Conservation (phyloP, 2,888 invertebrate species). For the Epinotia nisella region DNA sequence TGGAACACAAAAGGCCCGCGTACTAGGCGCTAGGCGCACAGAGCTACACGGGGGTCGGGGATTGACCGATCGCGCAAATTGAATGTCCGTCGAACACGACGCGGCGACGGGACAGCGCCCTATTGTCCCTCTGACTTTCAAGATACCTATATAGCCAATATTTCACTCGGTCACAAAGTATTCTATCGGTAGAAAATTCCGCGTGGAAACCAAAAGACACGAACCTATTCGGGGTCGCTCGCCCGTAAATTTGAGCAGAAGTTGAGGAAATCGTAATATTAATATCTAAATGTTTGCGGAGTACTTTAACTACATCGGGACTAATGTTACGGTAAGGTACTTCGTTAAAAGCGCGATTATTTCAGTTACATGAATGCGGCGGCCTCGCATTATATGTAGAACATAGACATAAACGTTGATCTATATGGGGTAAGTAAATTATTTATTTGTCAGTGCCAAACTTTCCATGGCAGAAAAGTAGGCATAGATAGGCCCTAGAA, state of each 20-base stretch:
- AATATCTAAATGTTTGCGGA: slow-evolving; percentile 37
- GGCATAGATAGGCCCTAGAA: too few relatives aligned
- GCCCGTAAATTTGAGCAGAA: slow-evolving; percentile 44
- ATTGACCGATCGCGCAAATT: slow-evolving; percentile 81
- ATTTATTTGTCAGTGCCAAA: background rate
- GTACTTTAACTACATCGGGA: slow-evolving; percentile 27
- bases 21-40: slow-evolving; percentile 71
- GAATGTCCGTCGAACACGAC: slow-evolving; percentile 74
- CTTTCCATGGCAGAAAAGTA: too few relatives aligned
- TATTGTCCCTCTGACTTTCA: slow-evolving; percentile 71
- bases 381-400: slow-evolving; percentile 19
- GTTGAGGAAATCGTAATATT: slow-evolving; percentile 37
- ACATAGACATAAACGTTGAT: background rate
- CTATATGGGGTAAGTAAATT: background rate
- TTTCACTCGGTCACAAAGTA: slow-evolving; percentile 65
- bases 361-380: slow-evolving; percentile 18
- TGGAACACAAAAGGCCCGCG: slow-evolving; percentile 68
- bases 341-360: slow-evolving; percentile 36
- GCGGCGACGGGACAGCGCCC: slow-evolving; percentile 59
- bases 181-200: slow-evolving; percentile 54
- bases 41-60: slow-evolving; percentile 68
- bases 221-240: slow-evolving; percentile 48
- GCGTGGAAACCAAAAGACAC: slow-evolving; percentile 49
- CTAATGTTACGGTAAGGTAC: slow-evolving; percentile 30
- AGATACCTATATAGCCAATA: slow-evolving; percentile 72